Conservation (phyloP, 2,113 vertebrate species). For the Gopherus evgoodei region DNA sequence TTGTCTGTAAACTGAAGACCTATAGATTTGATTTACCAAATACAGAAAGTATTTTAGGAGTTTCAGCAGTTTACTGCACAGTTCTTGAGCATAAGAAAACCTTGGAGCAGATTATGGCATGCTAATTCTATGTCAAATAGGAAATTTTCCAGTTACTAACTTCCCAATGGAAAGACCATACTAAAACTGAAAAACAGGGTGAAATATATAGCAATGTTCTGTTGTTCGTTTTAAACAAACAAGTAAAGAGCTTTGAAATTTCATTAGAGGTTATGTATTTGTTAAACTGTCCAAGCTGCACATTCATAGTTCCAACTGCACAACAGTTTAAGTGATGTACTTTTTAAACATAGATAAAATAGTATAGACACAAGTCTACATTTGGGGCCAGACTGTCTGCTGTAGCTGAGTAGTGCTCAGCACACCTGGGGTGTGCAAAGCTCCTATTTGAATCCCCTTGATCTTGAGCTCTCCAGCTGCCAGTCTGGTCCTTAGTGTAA, state of each 20-base stretch:
- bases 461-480: background rate
- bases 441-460: background rate
- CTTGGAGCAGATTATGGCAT: slow-evolving; percentile 42
- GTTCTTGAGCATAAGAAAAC: slow-evolving; percentile 61
- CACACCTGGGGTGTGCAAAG: background rate
- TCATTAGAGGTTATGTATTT: background rate
- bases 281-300: background rate
- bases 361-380: background rate
- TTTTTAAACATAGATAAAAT: slow-evolving; percentile 4
- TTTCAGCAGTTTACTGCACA: slow-evolving; percentile 47
- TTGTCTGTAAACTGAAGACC: slow-evolving; percentile 37
- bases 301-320: slow-evolving; percentile 17
- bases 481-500: background rate
- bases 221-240: background rate
- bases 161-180: slow-evolving; percentile 47
- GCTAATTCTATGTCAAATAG: slow-evolving; percentile 59
- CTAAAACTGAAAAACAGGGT: slow-evolving; percentile 41
- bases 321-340: slow-evolving; percentile 12
- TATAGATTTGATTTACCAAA: slow-evolving; percentile 42
- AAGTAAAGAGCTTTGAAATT: background rate
- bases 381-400: background rate
- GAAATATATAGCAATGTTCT: background rate
- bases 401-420: background rate
- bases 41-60: slow-evolving; percentile 60
- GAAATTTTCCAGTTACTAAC: slow-evolving; percentile 41